Conservation (phyloP, 2,888 invertebrate species). For the Byasa hedistus region DNA sequence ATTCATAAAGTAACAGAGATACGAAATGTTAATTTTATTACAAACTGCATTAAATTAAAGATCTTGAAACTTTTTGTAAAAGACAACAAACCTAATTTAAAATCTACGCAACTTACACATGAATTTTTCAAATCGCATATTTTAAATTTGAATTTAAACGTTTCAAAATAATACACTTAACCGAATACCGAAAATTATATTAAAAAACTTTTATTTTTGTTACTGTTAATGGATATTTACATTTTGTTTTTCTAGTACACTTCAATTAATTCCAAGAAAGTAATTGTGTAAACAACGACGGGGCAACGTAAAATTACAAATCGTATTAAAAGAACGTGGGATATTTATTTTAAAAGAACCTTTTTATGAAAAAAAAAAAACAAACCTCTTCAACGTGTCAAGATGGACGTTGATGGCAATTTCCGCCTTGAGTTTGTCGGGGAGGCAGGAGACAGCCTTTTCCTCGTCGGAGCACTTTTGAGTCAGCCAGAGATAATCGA, state of each 20-base stretch:
- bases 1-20: no score
- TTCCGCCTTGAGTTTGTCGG: slow-evolving; percentile 98
- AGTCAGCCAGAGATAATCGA: slow-evolving; percentile 99
- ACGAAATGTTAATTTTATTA: no score
- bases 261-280: background rate
- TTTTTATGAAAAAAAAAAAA: slow-evolving; percentile 15
- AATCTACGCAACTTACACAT: no score
- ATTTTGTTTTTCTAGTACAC: background rate
- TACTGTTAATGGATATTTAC: background rate
- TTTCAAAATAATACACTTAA: no score
- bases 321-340: slow-evolving; percentile 14
- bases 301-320: slow-evolving; percentile 1
- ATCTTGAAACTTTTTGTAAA: no score
- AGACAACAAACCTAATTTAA: no score
- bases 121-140: no score
- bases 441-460: slow-evolving; percentile 95
- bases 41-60: no score
- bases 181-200: no score
- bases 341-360: slow-evolving; percentile 15
- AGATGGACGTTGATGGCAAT: slow-evolving; percentile 99
- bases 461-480: slow-evolving; percentile 99
- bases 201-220: background rate
- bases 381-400: slow-evolving; percentile 92
- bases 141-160: no score
- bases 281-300: background rate